These are phyloP conservation scores for Dascyllus trimaculatus DNA, from an alignment of 2,113 vertebrate species.

Conservation along the genomic window DNA sequence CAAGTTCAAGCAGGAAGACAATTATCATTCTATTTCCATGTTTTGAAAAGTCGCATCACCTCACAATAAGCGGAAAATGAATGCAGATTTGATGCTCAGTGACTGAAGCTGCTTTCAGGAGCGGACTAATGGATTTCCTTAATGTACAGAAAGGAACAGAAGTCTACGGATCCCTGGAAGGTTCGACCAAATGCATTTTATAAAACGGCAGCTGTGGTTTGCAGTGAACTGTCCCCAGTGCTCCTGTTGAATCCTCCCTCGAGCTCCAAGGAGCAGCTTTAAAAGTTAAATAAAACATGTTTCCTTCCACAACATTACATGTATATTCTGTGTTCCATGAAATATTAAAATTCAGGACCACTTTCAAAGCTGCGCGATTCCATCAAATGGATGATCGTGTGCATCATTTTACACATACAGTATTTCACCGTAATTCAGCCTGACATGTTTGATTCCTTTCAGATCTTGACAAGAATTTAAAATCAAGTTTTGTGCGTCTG, in stretches of 20 bases:
- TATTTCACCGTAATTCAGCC: slow-evolving; percentile 12
- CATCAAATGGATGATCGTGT: slow-evolving; percentile 11
- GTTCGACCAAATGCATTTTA: background rate
- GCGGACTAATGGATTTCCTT: background rate
- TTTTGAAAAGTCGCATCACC: background rate
- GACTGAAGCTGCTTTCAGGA: too few relatives aligned
- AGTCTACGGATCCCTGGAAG: background rate
- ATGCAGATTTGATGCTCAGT: background rate
- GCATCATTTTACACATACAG: slow-evolving; percentile 7
- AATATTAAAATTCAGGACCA: slow-evolving; percentile 20
- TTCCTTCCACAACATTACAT: slow-evolving; percentile 26
- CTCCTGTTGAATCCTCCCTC: slow-evolving; percentile 21
- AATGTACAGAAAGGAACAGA: background rate
- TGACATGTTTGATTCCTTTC: slow-evolving; percentile 41
- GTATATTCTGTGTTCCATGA: slow-evolving; percentile 28
- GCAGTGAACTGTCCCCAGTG: background rate
- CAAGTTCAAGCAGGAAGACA: background rate
- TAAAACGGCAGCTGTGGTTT: background rate
- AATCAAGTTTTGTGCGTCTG: slow-evolving; percentile 30
- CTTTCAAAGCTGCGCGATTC: slow-evolving; percentile 7
- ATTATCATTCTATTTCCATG: background rate
- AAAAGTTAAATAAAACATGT: slow-evolving; percentile 54
- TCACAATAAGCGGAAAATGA: slow-evolving; percentile 1
- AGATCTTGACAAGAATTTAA: slow-evolving; percentile 42
- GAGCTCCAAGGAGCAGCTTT: slow-evolving; percentile 41